These are phyloP conservation scores for Prinia subflava DNA, from an alignment of 2,113 vertebrate genomes.

Conservation along the genomic window DNA sequence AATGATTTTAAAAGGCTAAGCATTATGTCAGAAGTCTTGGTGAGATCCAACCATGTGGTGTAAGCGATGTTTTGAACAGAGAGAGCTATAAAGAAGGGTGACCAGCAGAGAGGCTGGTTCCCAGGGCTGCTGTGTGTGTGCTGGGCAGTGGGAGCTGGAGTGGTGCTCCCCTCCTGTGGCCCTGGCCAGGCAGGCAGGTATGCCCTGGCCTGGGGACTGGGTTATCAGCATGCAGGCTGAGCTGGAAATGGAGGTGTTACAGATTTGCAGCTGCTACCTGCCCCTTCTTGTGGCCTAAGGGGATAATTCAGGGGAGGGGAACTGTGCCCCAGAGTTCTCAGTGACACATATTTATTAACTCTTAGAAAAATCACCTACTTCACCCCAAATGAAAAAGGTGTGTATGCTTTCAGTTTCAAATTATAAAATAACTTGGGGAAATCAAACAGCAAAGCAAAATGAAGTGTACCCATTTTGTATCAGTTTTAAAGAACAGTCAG, in stretches of 20 bases:
- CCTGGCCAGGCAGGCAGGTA: neutral
- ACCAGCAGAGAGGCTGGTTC: neutral
- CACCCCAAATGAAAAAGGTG: neutral
- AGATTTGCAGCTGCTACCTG: conserved; percentile 3
- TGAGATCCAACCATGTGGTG: neutral
- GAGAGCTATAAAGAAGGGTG: neutral
- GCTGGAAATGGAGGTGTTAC: neutral
- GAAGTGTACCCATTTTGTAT: neutral
- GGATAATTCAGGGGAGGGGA: neutral
- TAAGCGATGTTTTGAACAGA: neutral
- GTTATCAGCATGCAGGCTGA: neutral
- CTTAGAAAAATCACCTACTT: conserved; percentile 39
- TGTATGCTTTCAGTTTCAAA: neutral
- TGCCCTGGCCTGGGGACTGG: neutral
- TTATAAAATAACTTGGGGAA: conserved; percentile 24
- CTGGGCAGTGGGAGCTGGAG: neutral
- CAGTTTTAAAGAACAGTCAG: neutral
- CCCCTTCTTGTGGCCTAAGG: neutral
- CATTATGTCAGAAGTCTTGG: neutral
- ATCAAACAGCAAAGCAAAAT: neutral
- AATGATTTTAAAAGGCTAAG: neutral
- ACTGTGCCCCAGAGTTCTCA: neutral
- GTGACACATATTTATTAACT: neutral
- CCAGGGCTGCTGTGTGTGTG: neutral
- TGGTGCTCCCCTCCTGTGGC: accelerated